These are phyloP conservation scores for Rhea americana DNA, from an alignment of 2,113 vertebrate genomes.

Conservation along the genomic window DNA sequence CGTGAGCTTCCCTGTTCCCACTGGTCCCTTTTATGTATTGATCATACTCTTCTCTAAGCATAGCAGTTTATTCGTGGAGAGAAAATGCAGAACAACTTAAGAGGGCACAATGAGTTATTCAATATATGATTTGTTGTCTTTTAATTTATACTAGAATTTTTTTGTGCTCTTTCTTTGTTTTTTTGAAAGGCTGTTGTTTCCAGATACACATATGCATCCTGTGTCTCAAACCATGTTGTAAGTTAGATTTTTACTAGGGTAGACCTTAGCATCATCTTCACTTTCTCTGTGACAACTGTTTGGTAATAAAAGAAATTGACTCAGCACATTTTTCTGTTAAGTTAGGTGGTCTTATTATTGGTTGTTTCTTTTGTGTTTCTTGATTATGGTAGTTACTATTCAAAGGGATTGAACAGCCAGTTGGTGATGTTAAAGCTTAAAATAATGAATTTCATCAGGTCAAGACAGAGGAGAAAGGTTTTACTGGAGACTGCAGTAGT, in stretches of 20 bases:
- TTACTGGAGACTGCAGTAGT: background rate
- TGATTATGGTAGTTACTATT: background rate
- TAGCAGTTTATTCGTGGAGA: background rate
- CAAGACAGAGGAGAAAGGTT: background rate
- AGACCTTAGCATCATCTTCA: background rate
- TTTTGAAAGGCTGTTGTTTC: background rate
- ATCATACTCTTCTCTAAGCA: background rate
- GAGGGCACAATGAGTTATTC: background rate
- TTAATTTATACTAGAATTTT: background rate
- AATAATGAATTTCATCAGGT: background rate
- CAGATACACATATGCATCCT: background rate
- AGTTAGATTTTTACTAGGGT: background rate
- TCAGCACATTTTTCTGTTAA: background rate
- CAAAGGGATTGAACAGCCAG: background rate
- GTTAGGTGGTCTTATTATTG: background rate
- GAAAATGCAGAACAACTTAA: background rate
- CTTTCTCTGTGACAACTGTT: background rate
- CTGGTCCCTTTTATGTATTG: background rate
- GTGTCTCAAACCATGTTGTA: background rate
- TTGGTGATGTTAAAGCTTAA: background rate
- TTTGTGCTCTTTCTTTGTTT: background rate
- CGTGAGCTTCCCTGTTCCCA: background rate
- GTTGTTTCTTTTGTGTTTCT: background rate
- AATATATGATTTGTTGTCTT: background rate
- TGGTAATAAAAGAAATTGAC: background rate